A percentile compares a stretch with the other conserved stretches of the same genome.
Conservation (phyloP, 1,140 invertebrate genomes). For the Panulirus ornatus region DNA sequence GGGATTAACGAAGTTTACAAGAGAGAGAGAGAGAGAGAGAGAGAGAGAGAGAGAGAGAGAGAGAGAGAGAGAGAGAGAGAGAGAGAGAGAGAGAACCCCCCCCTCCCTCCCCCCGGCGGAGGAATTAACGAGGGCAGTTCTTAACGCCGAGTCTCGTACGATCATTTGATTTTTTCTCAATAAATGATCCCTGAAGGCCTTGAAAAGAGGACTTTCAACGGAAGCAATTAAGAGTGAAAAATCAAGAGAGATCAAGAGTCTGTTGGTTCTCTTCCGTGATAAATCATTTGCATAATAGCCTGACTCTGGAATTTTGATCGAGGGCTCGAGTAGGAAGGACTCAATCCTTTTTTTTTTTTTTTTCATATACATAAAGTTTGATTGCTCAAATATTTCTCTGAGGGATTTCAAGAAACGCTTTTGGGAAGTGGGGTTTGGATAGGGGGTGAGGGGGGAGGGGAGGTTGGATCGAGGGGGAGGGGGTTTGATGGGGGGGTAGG, state of each 20-base stretch:
- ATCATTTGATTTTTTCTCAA: constrained; percentile 52
- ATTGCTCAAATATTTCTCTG: constrained; percentile 56
- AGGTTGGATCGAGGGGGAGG: constrained; percentile 26
- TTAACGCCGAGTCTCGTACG: constrained; percentile 24
- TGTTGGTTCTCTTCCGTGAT: constrained; percentile 54
- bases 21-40: background rate
- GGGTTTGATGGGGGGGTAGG: background rate
- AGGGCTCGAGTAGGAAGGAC: background rate
- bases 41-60: background rate
- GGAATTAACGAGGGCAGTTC: background rate
- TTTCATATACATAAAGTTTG: constrained; percentile 36
- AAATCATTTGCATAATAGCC: constrained; percentile 69
- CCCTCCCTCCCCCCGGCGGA: too few species aligned
- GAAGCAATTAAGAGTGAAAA: constrained; percentile 67
- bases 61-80: background rate
- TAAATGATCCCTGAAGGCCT: constrained; percentile 11
- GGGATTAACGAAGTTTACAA: background rate
- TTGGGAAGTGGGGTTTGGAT: background rate
- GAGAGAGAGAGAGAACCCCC: too few species aligned
- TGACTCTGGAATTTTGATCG: constrained; percentile 37
- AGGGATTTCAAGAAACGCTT: constrained; percentile 29
- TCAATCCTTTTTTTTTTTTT: background rate
- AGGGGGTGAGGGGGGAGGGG: background rate
- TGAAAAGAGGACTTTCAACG: constrained; percentile 65
- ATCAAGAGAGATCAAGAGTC: constrained; percentile 66